A percentile compares a stretch with the other conserved stretches of the same genome.
Conservation (phyloP, 2,888 invertebrate species). For the Arge pagana region DNA sequence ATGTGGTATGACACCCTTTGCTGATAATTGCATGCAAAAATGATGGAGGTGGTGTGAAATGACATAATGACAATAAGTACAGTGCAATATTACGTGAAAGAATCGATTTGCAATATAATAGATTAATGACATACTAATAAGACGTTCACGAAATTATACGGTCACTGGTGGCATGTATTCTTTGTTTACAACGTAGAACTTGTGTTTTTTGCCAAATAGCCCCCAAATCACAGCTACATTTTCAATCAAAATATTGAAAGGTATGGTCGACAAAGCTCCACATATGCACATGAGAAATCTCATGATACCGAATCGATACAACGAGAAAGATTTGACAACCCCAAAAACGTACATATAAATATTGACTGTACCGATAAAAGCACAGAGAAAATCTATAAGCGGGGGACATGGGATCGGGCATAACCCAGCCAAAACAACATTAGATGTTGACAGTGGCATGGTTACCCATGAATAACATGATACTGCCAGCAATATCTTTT, state of each 20-base stretch:
- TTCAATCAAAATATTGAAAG: constrained; percentile 92
- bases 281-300: constrained; percentile 80
- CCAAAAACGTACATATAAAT: constrained; percentile 98
- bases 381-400: constrained; percentile 82
- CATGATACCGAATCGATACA: constrained; percentile 81
- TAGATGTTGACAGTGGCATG: constrained; percentile 89
- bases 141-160: constrained; percentile 11
- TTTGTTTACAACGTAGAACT: constrained; percentile 96
- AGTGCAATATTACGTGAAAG: background rate
- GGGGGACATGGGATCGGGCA: constrained; percentile 89
- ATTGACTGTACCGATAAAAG: constrained; percentile 91
- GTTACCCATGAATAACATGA: constrained; percentile 97
- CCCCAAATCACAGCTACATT: constrained; percentile 96
- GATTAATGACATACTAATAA: background rate
- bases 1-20: too few species aligned
- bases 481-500: constrained; percentile 81
- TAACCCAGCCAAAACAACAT: constrained; percentile 80
- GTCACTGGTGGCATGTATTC: constrained; percentile 72
- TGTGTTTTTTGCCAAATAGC: constrained; percentile 90
- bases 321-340: constrained; percentile 93
- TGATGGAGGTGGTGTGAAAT: too few species aligned
- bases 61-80: background rate
- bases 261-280: constrained; percentile 89
- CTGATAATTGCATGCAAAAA: constrained; percentile 4
- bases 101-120: background rate